Conservation (phyloP, 2,797 vertebrate species). For the Oophaga sylvatica region DNA sequence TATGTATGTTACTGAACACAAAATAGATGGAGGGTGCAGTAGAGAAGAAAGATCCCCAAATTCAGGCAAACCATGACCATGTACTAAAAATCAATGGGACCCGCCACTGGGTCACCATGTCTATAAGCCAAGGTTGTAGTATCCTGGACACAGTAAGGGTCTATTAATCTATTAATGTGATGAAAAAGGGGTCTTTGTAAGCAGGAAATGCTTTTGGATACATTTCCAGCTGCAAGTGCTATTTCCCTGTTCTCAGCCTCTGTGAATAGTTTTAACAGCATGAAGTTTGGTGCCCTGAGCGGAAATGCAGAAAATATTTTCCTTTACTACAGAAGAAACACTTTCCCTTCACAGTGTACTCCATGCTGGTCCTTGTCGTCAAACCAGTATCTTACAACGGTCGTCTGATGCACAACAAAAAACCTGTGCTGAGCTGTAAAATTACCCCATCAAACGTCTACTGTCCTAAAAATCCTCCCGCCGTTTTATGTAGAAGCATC, state of each 20-base stretch:
- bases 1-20: no score
- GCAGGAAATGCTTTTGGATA: background rate
- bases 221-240: background rate
- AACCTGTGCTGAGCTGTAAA: slow-evolving; percentile 5
- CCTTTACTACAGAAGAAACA: background rate
- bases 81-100: background rate
- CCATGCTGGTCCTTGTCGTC: slow-evolving; percentile 11
- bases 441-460: slow-evolving; percentile 28
- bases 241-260: background rate
- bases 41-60: no score
- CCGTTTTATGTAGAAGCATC: slow-evolving; percentile 28
- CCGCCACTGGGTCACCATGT: background rate
- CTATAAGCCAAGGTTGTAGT: background rate
- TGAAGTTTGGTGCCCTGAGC: slow-evolving; percentile 13
- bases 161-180: background rate
- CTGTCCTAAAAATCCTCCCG: background rate
- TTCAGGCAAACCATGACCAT: background rate
- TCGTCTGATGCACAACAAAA: slow-evolving; percentile 13
- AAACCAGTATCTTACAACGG: background rate
- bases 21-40: no score
- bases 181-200: background rate
- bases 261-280: slow-evolving; percentile 3
- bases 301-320: slow-evolving; percentile 22
- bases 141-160: background rate
- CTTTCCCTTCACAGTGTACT: background rate